Conservation (phyloP, 2,797 vertebrate genomes). For the Anabas testudineus region DNA sequence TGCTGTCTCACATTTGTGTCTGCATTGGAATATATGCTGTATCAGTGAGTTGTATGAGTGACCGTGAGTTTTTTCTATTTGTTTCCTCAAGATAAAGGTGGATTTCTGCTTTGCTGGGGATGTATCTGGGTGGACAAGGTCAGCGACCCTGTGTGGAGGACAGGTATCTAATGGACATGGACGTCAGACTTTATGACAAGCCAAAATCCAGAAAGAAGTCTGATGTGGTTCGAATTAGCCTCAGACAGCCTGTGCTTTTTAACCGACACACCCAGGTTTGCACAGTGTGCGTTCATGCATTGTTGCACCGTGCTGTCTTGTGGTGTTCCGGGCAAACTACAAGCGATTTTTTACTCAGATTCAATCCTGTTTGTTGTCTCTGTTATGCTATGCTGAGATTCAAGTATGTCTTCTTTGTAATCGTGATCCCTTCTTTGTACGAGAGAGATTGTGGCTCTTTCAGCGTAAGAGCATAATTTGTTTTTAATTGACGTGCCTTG, state of each 20-base stretch:
- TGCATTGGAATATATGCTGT: conserved; percentile 28
- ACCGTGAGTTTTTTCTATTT: conserved; percentile 24
- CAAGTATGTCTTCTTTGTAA: conserved; percentile 4
- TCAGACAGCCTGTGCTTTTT: conserved; percentile 40
- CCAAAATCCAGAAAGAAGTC: conserved; percentile 28
- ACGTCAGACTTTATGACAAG: conserved; percentile 57
- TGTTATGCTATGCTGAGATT: conserved; percentile 14
- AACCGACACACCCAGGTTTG: conserved; percentile 26
- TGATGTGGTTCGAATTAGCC: conserved; percentile 43
- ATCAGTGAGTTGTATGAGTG: too few species aligned
- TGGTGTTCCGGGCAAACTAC: conserved; percentile 12
- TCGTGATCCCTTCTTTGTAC: conserved; percentile 18
- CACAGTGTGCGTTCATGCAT: conserved; percentile 15
- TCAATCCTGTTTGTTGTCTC: conserved; percentile 32
- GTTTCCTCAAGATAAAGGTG: conserved; percentile 48
- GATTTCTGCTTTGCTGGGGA: conserved; percentile 47
- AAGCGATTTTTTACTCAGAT: neutral
- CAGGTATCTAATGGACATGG: conserved; percentile 57
- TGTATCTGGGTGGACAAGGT: conserved; percentile 62
- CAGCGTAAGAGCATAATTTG: conserved; percentile 22
- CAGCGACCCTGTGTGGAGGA: conserved; percentile 51
- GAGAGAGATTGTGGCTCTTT: conserved; percentile 22
- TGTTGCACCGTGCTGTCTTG: conserved; percentile 11
- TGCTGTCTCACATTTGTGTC: conserved; percentile 39
- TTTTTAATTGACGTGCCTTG: conserved; percentile 41